phyloP scores from a whole-genome alignment of 2,888 invertebrate species.

The Lepidonotus clava region DNA sequence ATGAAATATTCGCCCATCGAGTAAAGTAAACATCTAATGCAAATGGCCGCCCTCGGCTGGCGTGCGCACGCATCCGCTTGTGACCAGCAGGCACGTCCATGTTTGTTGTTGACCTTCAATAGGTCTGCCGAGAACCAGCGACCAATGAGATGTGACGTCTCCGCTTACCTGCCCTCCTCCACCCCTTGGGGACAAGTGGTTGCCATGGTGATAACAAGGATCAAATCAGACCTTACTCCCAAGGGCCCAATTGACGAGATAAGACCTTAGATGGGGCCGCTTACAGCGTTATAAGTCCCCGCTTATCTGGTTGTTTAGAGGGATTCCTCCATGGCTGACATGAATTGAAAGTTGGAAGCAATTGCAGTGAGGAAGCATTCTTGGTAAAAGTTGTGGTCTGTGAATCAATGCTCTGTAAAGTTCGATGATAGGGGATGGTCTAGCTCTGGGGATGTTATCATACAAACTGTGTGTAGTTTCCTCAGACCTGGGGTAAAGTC shows the following conservation, averaged over 20 bases:
- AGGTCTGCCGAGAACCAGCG: neutral
- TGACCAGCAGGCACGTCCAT: neutral
- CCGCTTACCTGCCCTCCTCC: neutral
- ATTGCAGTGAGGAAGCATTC: too few relatives aligned
- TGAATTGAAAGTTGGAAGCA: too few relatives aligned
- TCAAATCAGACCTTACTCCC: neutral
- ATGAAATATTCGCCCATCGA: too few relatives aligned
- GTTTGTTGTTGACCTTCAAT: neutral
- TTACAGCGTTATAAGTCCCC: neutral
- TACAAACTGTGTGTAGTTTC: too few relatives aligned
- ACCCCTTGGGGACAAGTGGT: neutral
- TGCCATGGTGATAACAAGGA: neutral
- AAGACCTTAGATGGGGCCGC: neutral
- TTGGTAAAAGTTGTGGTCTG: too few relatives aligned
- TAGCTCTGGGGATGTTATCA: too few relatives aligned
- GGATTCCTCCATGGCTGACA: too few relatives aligned
- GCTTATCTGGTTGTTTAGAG: too few relatives aligned
- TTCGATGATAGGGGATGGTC: too few relatives aligned
- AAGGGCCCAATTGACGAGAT: neutral
- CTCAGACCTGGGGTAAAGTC: too few relatives aligned
- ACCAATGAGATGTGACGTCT: neutral
- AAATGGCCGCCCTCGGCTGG: neutral
- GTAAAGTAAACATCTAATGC: too few relatives aligned
- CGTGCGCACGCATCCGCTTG: neutral
- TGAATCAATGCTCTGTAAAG: too few relatives aligned